phyloP scores from a whole-genome alignment of 2,888 invertebrate genomes.

The Sesamia inferens region DNA sequence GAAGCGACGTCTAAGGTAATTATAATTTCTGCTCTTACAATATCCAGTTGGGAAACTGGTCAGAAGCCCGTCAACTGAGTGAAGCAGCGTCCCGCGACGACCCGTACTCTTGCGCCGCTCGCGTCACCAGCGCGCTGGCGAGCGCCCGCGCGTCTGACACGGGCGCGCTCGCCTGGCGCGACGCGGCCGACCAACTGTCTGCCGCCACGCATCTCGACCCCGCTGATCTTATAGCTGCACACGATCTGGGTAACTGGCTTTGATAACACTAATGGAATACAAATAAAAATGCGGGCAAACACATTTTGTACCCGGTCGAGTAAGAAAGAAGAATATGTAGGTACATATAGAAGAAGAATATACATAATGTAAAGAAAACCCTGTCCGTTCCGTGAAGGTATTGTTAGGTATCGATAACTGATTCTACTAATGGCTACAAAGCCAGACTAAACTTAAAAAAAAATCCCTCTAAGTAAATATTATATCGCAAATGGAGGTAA shows the following conservation, averaged over 20 bases:
- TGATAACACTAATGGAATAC: neutral
- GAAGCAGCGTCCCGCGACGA: constrained; percentile 84
- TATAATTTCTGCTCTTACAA: neutral
- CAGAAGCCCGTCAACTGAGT: constrained; percentile 80
- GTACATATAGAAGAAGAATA: no score
- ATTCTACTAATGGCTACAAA: no score
- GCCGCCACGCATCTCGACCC: constrained; percentile 86
- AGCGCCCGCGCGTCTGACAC: constrained; percentile 36
- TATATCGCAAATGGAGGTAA: no score
- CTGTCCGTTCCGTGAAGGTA: no score
- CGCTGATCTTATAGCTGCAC: constrained; percentile 81
- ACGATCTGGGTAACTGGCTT: constrained; percentile 75
- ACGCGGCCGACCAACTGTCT: constrained; percentile 74
- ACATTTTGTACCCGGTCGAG: no score
- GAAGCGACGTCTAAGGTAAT: no score
- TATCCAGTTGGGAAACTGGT: constrained; percentile 81
- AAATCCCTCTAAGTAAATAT: no score
- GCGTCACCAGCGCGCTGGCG: constrained; percentile 78
- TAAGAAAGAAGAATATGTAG: no score
- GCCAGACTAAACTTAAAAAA: no score
- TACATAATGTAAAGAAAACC: no score
- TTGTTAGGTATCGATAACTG: no score
- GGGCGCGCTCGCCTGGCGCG: constrained; percentile 45
- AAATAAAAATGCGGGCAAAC: no score
- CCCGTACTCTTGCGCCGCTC: constrained; percentile 85